phyloP scores from a whole-genome alignment of 92 coral and sea anemone species.

The Umimayanthus chanpuru region DNA sequence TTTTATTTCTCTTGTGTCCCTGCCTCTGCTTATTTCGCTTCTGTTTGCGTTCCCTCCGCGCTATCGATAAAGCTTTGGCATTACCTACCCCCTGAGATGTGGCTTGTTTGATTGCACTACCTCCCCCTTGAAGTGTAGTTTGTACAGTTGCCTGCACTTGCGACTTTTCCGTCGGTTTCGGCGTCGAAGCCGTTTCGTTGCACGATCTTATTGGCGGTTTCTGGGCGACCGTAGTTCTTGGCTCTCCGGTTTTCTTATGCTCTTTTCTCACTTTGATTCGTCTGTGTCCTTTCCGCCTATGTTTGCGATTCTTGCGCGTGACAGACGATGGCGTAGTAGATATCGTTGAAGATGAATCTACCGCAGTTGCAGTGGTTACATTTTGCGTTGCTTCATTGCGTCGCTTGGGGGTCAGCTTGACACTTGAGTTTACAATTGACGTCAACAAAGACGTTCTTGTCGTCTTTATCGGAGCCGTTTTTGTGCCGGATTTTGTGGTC shows the following conservation, averaged over 20 bases:
- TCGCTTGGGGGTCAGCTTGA: background rate
- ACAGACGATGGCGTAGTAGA: background rate
- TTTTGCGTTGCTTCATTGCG: background rate
- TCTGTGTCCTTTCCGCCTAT: background rate
- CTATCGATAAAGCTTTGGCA: background rate
- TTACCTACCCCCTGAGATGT: no score
- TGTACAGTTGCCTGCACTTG: background rate
- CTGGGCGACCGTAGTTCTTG: background rate
- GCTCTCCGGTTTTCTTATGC: background rate
- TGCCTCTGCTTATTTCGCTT: background rate
- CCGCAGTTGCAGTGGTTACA: background rate
- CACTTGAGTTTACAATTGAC: background rate
- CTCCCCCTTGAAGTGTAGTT: background rate
- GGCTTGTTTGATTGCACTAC: background rate
- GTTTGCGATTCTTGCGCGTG: conserved; percentile 23
- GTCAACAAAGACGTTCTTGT: background rate
- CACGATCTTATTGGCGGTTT: background rate
- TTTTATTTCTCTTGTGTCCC: conserved; percentile 22
- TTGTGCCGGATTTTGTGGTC: background rate
- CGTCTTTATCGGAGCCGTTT: background rate
- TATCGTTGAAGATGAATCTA: background rate
- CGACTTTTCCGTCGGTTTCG: background rate
- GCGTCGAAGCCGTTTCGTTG: background rate
- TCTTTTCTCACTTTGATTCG: conserved; percentile 7
- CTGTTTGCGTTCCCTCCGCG: conserved; percentile 32